Evolutionary conservation across 2,888 invertebrate genomes (phyloP).

Genomic region (Cyclophora albipunctata): DNA sequence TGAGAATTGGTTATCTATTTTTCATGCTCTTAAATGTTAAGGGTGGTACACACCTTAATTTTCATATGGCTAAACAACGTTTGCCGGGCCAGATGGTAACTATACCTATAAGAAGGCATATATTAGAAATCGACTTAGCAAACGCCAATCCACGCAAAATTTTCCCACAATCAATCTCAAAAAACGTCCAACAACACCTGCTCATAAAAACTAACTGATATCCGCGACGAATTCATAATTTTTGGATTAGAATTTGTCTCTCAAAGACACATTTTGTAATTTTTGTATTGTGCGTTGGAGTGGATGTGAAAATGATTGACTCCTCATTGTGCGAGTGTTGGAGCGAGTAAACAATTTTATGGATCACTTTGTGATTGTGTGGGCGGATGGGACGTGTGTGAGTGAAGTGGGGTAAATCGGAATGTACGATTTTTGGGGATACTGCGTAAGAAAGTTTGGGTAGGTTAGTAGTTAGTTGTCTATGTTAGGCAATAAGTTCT

Average conservation of each 20-base stretch:
- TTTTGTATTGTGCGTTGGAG: slow-evolving; percentile 14
- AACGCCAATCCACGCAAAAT: not conserved
- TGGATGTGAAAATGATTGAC: slow-evolving; percentile 60
- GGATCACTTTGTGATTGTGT: slow-evolving; percentile 45
- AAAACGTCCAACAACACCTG: slow-evolving; percentile 18
- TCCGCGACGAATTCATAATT: slow-evolving; percentile 30
- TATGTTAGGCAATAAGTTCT: no score
- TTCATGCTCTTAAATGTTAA: no score
- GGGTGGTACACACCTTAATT: no score
- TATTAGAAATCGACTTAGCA: no score
- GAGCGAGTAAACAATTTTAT: slow-evolving; percentile 44
- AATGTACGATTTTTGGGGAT: slow-evolving; percentile 3
- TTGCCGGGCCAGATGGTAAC: no score
- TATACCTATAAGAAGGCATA: no score
- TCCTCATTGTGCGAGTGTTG: slow-evolving; percentile 31
- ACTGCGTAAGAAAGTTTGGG: not conserved
- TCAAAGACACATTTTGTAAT: slow-evolving; percentile 6
- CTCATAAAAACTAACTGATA: slow-evolving; percentile 3
- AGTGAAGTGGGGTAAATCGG: slow-evolving; percentile 15
- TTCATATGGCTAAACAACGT: no score
- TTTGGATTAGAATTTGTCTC: slow-evolving; percentile 35
- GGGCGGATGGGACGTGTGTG: slow-evolving; percentile 25
- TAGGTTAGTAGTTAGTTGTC: no score
- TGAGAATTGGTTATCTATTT: no score
- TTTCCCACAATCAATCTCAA: slow-evolving; percentile 24